Conservation (phyloP, 2,797 vertebrate genomes). For the Acanthurus tractus region DNA sequence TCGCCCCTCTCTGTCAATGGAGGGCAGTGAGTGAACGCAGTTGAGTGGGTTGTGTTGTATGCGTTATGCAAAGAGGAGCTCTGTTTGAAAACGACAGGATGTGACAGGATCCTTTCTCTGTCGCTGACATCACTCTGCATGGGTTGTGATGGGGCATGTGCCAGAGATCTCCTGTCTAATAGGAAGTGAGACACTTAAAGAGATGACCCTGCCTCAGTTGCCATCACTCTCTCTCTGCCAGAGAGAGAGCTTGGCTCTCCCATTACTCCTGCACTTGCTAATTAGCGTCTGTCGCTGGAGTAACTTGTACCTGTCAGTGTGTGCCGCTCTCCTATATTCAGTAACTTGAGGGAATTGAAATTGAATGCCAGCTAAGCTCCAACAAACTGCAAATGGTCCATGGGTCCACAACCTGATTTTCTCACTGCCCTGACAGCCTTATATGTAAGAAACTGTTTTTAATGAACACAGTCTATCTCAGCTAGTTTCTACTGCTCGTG, state of each 20-base stretch:
- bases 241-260: constrained; percentile 63
- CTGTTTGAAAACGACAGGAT: constrained; percentile 70
- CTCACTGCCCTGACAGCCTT: constrained; percentile 74
- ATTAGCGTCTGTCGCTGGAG: constrained; percentile 84
- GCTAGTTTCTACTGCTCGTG: constrained; percentile 41
- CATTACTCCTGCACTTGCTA: constrained; percentile 79
- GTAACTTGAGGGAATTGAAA: constrained; percentile 84
- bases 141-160: constrained; percentile 68
- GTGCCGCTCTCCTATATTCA: constrained; percentile 77
- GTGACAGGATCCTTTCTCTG: constrained; percentile 75
- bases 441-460: constrained; percentile 74
- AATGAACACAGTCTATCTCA: constrained; percentile 61
- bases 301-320: constrained; percentile 85
- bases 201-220: constrained; percentile 76
- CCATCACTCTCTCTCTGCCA: constrained; percentile 69
- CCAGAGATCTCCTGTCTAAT: constrained; percentile 79
- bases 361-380: constrained; percentile 82
- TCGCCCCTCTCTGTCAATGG: constrained; percentile 4
- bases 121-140: constrained; percentile 68
- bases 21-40: constrained; percentile 45
- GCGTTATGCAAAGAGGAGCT: constrained; percentile 62
- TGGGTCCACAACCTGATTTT: constrained; percentile 72
- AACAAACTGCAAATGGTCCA: constrained; percentile 82
- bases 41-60: constrained; percentile 51
- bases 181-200: constrained; percentile 83